These are phyloP conservation scores for Oreochromis spilurus DNA, from an alignment of 2,113 vertebrate genomes.

Conservation along the genomic window DNA sequence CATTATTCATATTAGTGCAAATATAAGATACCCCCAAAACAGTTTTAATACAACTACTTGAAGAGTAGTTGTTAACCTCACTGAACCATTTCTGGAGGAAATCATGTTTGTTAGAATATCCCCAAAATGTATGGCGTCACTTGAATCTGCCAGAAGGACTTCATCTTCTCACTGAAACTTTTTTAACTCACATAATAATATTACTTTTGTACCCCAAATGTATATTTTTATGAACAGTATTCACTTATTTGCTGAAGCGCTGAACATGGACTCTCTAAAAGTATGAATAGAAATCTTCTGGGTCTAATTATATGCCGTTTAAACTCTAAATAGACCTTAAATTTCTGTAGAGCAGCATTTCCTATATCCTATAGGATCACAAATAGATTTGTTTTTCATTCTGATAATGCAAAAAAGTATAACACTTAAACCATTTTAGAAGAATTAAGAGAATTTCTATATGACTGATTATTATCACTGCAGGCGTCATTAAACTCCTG, in stretches of 20 bases:
- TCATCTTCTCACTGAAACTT: background rate
- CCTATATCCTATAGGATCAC: background rate
- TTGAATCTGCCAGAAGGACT: background rate
- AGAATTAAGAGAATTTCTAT: background rate
- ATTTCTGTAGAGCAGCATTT: background rate
- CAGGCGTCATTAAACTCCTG: background rate
- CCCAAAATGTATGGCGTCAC: background rate
- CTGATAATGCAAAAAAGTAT: background rate
- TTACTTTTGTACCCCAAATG: background rate
- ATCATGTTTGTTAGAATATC: background rate
- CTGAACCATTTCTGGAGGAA: background rate
- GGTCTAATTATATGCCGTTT: background rate
- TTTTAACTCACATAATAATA: background rate
- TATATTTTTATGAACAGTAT: background rate
- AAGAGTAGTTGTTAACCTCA: background rate
- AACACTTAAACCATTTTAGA: background rate
- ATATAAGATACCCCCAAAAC: background rate
- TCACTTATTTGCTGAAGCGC: background rate
- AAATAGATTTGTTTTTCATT: background rate
- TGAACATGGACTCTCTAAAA: background rate
- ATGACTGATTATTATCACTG: background rate
- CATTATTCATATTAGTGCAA: background rate
- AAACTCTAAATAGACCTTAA: background rate
- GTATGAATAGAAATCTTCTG: background rate
- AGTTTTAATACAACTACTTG: background rate